phyloP scores from a whole-genome alignment of 1,140 invertebrate species.

The Drepana arcuata region DNA sequence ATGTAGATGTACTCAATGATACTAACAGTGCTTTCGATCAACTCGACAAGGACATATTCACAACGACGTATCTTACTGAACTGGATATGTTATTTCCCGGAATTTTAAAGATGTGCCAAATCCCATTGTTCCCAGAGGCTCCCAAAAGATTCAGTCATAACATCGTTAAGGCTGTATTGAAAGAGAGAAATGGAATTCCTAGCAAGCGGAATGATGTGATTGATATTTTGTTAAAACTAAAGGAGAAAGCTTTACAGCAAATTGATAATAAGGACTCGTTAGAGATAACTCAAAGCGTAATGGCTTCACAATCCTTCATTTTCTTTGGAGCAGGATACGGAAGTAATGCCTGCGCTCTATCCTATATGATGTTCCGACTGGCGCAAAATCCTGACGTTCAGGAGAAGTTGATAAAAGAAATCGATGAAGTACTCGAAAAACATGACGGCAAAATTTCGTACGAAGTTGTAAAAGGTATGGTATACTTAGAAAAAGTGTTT shows the following conservation, averaged over 20 bases:
- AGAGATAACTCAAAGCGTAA: slow-evolving; percentile 29
- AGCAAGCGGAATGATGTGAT: slow-evolving; percentile 17
- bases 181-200: slow-evolving; percentile 7
- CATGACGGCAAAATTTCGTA: slow-evolving; percentile 18
- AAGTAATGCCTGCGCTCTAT: slow-evolving; percentile 22
- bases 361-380: slow-evolving; percentile 37
- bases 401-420: slow-evolving; percentile 14
- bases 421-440: slow-evolving; percentile 11
- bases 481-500: slow-evolving; percentile 21
- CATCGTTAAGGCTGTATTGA: slow-evolving; percentile 12
- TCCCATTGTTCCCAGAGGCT: slow-evolving; percentile 11
- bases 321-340: slow-evolving; percentile 45
- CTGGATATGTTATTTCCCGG: slow-evolving; percentile 23
- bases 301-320: slow-evolving; percentile 42
- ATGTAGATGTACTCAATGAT: slow-evolving; percentile 11
- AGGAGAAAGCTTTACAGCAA: slow-evolving; percentile 3
- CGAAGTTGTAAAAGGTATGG: slow-evolving; percentile 22
- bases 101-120: slow-evolving; percentile 12
- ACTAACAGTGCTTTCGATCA: slow-evolving; percentile 5
- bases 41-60: slow-evolving; percentile 13
- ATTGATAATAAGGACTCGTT: too few relatives aligned
- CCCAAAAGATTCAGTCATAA: slow-evolving; percentile 15
- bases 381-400: slow-evolving; percentile 27
- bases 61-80: slow-evolving; percentile 10
- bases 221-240: slow-evolving; percentile 22